These are phyloP conservation scores for Plodia interpunctella DNA, from an alignment of 1,140 invertebrate genomes.

Conservation along the genomic window DNA sequence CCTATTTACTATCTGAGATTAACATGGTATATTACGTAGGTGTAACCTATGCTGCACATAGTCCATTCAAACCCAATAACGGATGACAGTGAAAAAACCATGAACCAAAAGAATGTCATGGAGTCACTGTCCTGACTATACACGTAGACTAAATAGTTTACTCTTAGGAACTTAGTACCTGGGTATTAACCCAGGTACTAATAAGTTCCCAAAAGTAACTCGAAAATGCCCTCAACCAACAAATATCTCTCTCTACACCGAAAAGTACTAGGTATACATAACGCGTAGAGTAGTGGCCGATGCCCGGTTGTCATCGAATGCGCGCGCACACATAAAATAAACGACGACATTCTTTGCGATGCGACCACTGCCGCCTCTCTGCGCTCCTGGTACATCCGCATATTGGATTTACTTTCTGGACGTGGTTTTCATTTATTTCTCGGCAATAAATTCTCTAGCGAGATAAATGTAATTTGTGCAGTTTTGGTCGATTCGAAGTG, in stretches of 20 bases:
- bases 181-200: neutral
- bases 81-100: too few species aligned
- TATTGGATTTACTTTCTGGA: slow-evolving; percentile 1
- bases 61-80: too few species aligned
- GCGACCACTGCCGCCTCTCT: slow-evolving; percentile 43
- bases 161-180: too few species aligned
- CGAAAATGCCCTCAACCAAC: neutral
- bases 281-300: slow-evolving; percentile 51
- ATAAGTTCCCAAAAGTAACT: neutral
- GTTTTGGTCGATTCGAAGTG: neutral
- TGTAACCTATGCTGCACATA: too few species aligned
- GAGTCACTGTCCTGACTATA: too few species aligned
- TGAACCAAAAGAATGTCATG: too few species aligned
- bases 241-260: slow-evolving; percentile 13
- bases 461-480: slow-evolving; percentile 1
- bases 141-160: too few species aligned
- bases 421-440: slow-evolving; percentile 4
- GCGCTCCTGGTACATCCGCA: slow-evolving; percentile 34
- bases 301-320: slow-evolving; percentile 45
- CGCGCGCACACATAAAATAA: slow-evolving; percentile 54
- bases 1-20: too few species aligned
- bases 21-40: too few species aligned
- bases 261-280: slow-evolving; percentile 42
- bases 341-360: slow-evolving; percentile 61
- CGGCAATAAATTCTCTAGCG: slow-evolving; percentile 1